Evolutionary conservation across 2,797 vertebrate species (phyloP), one percentile per base, ranked within the genome.

Genomic region (Cirrhinus mrigala): DNA sequence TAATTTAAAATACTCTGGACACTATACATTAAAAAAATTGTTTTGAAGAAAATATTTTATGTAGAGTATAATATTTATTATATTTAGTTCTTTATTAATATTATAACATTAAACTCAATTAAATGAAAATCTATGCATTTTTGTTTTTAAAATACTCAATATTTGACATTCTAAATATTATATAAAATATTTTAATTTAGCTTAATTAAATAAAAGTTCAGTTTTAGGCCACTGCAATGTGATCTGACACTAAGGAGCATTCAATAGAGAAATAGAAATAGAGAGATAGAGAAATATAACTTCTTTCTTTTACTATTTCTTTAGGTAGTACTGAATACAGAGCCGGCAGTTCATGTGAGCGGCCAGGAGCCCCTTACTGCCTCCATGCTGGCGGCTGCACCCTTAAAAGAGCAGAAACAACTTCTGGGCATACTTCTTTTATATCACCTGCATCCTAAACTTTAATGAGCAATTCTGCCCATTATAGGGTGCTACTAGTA

Each of bases 371-470:
- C 96, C 0, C 96, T 99, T 90, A 99, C 97, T 0, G 94, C 96
- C 33, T 98, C 97, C 3, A 93, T 97, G 95, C 90, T 99, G 89
- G 97, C 98, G 73, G 94, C 97, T 46, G 97, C 97, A 0, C 96
- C 97, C 1, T 95, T 94, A 44, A 95, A 97, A 85, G 97, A 99
- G 89, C 98, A 99, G 93, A 99, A 99, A 86, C 98, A 98, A 90
- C 97, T 40, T 4, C 52, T 37, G 4, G 11, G 12, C 14, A 48
- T 12, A 48, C 46, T 48, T 48, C 2, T 12, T 46, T 9, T 9
- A 24, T 74, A 7, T 73, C 8, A 14, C 9, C 40, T 27, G 44
- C 44, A 46, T 46, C 44, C 44, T 44, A 37, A 40, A 71, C 14
- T 44, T 73, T 6, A 46, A 50, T 46, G 18, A 29, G 11, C 27